Evolutionary conservation across 2,113 vertebrate genomes (phyloP).

Genomic region (Sinosuthora webbiana): DNA sequence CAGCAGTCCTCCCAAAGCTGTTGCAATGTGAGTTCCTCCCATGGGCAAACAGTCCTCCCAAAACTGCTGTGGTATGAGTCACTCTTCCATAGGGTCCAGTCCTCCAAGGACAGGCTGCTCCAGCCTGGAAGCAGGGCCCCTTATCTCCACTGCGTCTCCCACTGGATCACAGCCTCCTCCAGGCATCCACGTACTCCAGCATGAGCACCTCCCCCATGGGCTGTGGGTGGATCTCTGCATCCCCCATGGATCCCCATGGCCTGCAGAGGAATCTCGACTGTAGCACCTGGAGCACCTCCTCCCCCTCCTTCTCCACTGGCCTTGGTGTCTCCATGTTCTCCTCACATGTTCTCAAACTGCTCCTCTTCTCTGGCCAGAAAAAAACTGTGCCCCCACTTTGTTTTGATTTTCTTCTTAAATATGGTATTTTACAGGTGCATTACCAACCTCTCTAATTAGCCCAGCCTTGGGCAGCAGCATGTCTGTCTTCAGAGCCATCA

Average conservation of each 20-base stretch:
- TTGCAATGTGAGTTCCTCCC: too few species aligned
- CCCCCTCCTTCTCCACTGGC: neutral
- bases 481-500: neutral
- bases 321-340: neutral
- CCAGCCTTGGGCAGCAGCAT: rapidly evolving
- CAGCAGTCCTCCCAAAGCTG: neutral
- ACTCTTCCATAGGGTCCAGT: neutral
- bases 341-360: neutral
- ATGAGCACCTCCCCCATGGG: rapidly evolving
- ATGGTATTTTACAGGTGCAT: neutral
- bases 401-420: neutral
- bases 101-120: neutral
- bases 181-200: rapidly evolving
- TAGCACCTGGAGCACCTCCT: rapidly evolving
- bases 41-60: neutral
- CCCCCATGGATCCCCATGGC: rapidly evolving
- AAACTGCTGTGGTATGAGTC: rapidly evolving
- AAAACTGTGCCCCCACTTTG: neutral
- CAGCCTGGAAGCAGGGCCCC: neutral
- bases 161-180: neutral
- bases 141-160: neutral
- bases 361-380: neutral
- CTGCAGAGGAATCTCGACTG: neutral
- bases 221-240: neutral
- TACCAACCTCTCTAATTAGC: neutral